These are phyloP conservation scores for Magallana ariakensis DNA, from an alignment of 1,140 invertebrate genomes.

Conservation along the genomic window DNA sequence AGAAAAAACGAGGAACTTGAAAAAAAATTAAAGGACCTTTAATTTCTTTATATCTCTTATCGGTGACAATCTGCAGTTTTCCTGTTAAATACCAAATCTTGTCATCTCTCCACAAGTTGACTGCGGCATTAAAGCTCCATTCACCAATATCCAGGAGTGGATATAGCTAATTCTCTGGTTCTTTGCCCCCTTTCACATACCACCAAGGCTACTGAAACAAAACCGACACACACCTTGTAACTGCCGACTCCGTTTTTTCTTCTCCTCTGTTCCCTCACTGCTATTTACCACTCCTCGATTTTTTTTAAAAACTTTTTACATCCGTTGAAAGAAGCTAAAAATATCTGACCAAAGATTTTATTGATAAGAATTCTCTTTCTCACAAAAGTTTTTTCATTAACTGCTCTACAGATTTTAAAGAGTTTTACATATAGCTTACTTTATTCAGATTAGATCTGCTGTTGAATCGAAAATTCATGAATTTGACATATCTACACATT, in stretches of 20 bases:
- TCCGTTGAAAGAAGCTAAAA: too few relatives aligned
- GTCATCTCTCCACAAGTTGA: neutral
- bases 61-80: constrained; percentile 5
- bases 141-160: neutral
- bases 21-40: neutral
- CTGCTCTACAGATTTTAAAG: too few relatives aligned
- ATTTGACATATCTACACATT: too few relatives aligned
- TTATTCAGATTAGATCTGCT: too few relatives aligned
- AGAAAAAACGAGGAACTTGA: neutral
- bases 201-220: neutral
- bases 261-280: neutral
- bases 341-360: neutral
- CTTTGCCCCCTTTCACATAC: neutral
- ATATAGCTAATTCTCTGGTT: constrained; percentile 6
- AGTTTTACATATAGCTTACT: too few relatives aligned
- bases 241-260: neutral
- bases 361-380: neutral
- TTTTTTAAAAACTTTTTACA: neutral
- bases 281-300: constrained; percentile 1
- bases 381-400: neutral
- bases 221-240: neutral
- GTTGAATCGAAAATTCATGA: too few relatives aligned
- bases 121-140: neutral
- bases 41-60: neutral
- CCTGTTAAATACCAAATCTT: constrained; percentile 6